Evolutionary conservation across 2,113 vertebrate species (phyloP), one percentile per base, ranked within the genome.

Genomic region (Neomonachus schauinslandi): DNA sequence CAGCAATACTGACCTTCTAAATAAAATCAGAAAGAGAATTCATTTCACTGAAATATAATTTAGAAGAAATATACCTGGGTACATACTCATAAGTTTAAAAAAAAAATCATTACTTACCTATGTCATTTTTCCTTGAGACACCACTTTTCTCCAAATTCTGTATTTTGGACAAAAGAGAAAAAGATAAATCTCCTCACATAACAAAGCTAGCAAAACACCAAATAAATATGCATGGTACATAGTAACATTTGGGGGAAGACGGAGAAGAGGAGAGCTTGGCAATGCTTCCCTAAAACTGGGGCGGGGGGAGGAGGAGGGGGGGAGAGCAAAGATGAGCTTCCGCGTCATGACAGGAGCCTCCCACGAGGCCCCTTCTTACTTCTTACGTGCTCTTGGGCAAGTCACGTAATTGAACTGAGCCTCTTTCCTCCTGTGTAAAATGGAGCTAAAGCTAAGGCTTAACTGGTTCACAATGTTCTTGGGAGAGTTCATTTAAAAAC

Each of bases 91-190:
- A 80, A 51, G 16, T 89, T 72, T 3, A 19, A 67, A 77, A 74
- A 31, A 79, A 94, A 94, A 87, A 61, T 7, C 36, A 8, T 93
- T 93, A 97, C 98, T 98, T 98, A 99, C 99, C 98, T 98, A 96
- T 86, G 74, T 85, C 97, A 97, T 89, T 95, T 97, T 98, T 97
- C 93, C 71, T 97, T 65, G 89, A 94, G n/a, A 74, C 71, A 95
- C n/a, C 89, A 82, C 92, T 97, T 97, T 97, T 98, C 96, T 96
- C 96, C 95, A 97, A 97, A 49, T 97, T 97, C 99, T 99, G 92
- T 51, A 97, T 97, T 90, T 89, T 53, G 94, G 96, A 97, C 63
- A 69, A 94, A 69, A 98, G 90, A 94, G 89, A 96, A 97, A 89
- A 83, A 79, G 65, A 90, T 26, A 1, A 89, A 53, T 84, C 33